phyloP scores from a whole-genome alignment of 1,140 invertebrate genomes.

The Holcopasites calliopsidis region DNA sequence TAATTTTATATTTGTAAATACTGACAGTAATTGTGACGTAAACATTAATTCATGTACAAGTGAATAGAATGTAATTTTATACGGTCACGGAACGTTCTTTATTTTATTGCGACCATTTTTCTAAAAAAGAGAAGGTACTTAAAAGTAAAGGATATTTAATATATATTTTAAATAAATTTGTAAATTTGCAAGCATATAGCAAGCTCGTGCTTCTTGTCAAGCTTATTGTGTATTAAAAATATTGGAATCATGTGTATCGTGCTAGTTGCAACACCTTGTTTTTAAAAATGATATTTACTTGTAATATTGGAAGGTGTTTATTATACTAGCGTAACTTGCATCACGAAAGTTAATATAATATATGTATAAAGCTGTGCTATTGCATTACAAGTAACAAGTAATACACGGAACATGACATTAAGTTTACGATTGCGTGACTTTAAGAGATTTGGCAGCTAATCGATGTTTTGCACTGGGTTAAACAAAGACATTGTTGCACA shows the following conservation, averaged over 20 bases:
- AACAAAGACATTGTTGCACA: conserved; percentile 13
- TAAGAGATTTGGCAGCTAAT: background rate
- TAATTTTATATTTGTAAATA: conserved; percentile 57
- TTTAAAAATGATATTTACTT: conserved; percentile 1
- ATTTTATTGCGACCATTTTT: conserved; percentile 30
- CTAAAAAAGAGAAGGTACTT: conserved; percentile 52
- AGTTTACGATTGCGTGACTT: background rate
- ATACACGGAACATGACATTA: conserved; percentile 14
- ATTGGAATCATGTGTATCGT: conserved; percentile 6
- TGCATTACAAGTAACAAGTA: background rate
- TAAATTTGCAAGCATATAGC: conserved; percentile 9
- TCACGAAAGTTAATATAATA: conserved; percentile 3
- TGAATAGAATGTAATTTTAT: conserved; percentile 55
- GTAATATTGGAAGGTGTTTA: conserved; percentile 15
- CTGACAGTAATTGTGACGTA: conserved; percentile 29
- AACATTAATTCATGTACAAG: conserved; percentile 38
- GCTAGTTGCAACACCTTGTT: background rate
- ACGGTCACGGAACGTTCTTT: conserved; percentile 18
- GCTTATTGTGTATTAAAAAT: conserved; percentile 6
- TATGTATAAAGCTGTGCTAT: background rate
- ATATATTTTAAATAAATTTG: conserved; percentile 20
- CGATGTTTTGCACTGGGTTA: conserved; percentile 14
- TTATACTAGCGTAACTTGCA: conserved; percentile 2
- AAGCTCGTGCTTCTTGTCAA: background rate
- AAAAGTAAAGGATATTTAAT: conserved; percentile 4